Evolutionary conservation across 1,140 invertebrate species (phyloP), one percentile per base, ranked within the genome.

Genomic region (Platyscapa corneri): DNA sequence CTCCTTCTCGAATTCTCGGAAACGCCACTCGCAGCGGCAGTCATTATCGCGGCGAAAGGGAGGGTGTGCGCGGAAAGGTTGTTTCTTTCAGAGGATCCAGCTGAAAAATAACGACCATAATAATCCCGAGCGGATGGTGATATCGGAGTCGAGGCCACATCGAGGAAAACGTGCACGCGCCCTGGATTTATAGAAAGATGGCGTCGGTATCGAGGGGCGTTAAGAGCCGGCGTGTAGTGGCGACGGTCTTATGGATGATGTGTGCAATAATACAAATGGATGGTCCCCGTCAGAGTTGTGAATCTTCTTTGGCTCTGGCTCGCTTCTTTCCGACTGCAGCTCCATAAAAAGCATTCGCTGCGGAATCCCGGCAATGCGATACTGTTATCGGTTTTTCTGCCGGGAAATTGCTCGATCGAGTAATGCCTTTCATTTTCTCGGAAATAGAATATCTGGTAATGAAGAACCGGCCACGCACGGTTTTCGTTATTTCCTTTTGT

Each of bases 61-160:
- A 14, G 20, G 8, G 23, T 27, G 49, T 16, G 30, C 6, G 75
- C 0, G 49, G 3, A 60, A 39, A 74, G 81, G 20, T 74, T 82
- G 27, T 74, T 74, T 74, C 46, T 39, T 37, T 39, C 16, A 64
- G n/a, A 27, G 10, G 34, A 39, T 32, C 18, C 37, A 8, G 37
- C 70, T 7, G 27, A 82, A 74, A 79, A 60, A 32, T 82, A 82
- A 74, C 70, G 70, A 70, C 46, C 34, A 30, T 42, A 39, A 82
- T 42, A 37, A 74, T 74, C 32, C 42, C 3, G 20, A 2, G 16
- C n/a, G 27, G 72, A 46, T 3, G 30, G 39, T 32, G n/a, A 32
- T 32, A 56, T 53, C 46, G 30, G 20, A 3, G 18, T 39, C 10
- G n/a, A 39, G 30, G 8, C 0, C 75, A 34, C 12, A 64, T 39